Evolutionary conservation across 2,797 vertebrate species (phyloP).

Genomic region (Chiloscyllium punctatum): DNA sequence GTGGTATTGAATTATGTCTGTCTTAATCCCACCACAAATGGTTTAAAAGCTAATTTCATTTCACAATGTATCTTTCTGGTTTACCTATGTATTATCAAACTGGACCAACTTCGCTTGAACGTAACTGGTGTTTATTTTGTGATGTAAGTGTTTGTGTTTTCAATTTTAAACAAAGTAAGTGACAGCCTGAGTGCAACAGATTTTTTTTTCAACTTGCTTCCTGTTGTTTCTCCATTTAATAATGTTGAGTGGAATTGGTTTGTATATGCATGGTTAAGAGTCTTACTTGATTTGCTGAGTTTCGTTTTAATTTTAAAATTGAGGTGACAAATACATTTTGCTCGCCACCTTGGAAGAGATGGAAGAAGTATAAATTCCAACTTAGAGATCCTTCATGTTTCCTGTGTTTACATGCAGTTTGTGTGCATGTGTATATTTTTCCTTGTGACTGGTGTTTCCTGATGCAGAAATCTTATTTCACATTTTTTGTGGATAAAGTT

Average conservation of each 20-base stretch:
- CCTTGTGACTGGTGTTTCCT: background rate
- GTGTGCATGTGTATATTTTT: background rate
- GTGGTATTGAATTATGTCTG: background rate
- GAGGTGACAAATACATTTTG: slow-evolving; percentile 41
- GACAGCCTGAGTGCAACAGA: background rate
- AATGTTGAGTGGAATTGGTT: background rate
- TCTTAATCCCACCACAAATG: background rate
- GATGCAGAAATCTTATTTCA: background rate
- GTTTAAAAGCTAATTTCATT: background rate
- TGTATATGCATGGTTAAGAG: background rate
- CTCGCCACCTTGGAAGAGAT: slow-evolving; percentile 47
- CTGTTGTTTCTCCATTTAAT: background rate
- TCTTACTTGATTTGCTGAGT: background rate
- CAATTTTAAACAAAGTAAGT: background rate
- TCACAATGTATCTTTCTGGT: background rate
- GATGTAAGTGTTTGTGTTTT: background rate
- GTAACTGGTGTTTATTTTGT: no score
- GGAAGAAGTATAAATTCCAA: slow-evolving; percentile 54
- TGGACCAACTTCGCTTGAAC: background rate
- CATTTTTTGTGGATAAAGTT: background rate
- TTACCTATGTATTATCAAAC: background rate
- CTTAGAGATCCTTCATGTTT: slow-evolving; percentile 49
- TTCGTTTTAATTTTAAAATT: background rate
- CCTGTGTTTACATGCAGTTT: slow-evolving; percentile 47
- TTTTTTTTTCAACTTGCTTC: background rate